These are phyloP conservation scores for Physeter macrocephalus DNA, from an alignment of 2,113 vertebrate species.

Conservation along the genomic window DNA sequence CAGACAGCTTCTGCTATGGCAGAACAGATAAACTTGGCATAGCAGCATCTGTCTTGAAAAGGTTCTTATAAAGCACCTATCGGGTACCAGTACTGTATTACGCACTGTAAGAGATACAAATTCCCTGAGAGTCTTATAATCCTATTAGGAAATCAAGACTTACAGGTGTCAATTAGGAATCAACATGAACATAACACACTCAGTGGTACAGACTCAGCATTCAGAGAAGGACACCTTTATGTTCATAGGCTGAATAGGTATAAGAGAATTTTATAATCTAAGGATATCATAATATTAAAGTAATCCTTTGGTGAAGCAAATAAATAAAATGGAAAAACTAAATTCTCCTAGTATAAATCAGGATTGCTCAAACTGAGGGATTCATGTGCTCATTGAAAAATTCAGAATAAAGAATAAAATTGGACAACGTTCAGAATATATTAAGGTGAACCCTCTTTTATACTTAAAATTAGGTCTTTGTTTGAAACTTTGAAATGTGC, in stretches of 20 bases:
- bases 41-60: neutral
- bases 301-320: neutral
- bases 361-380: neutral
- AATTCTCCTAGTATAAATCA: neutral
- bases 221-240: neutral
- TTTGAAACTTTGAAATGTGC: conserved; percentile 17
- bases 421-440: neutral
- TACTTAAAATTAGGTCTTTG: conserved; percentile 16
- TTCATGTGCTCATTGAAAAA: neutral
- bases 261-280: neutral
- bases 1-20: neutral
- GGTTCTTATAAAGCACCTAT: neutral
- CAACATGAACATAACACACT: neutral
- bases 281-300: neutral
- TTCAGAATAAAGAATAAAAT: neutral
- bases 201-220: neutral
- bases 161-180: neutral
- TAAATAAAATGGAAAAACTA: neutral
- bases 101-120: neutral
- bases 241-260: neutral
- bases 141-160: neutral
- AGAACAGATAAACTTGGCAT: neutral
- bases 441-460: neutral
- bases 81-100: neutral
- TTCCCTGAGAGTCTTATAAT: neutral